Base-by-base conservation (phyloP, 2,797 vertebrate genomes). In the Semotilus atromaculatus region DNA sequence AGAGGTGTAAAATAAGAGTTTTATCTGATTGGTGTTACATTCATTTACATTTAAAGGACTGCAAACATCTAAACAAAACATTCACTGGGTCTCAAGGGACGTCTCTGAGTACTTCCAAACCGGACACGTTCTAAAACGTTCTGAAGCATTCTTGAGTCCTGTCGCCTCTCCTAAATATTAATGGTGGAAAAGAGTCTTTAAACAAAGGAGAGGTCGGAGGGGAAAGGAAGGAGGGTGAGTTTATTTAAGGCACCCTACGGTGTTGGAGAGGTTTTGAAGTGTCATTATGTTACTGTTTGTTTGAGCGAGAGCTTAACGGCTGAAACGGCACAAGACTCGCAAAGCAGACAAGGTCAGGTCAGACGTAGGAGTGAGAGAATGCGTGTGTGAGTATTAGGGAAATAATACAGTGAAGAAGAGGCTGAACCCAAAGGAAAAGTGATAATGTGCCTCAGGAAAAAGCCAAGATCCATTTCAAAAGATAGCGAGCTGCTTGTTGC, bases 241-340 rank as follows among this genome's bases (percentile, higher is more conserved):
- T 93, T 92, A 90, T 94, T 93, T 92, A 91, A 91, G 92, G 86
- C 89, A 90, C 92, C 95, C 94, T 3, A 86, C 73, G 86, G 92
- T 91, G 94, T 88, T 92, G 89, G 87, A 92, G 90, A 90, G 82
- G 91, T 91, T 94, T 95, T 95, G 93, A 95, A 95, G 94, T 94
- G 92, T 95, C 94, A 92, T 95, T 94, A 93, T 92, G 93, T 95
- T 95, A 94, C 94, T 93, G 93, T 95, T 94, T 95, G 94, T 94
- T 94, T 94, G 93, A 94, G 90, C 70, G 91, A 93, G 91, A 90
- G 93, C 92, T 93, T 94, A 93, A 89, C 91, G 90, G 93, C 93
- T 93, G 92, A 94, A 95, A 92, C 88, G 91, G 90, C 92, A 92
- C 90, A 89, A 92, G 90, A 92, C 91, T 91, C 90, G 88, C 91